Base-by-base conservation (phyloP, 2,113 vertebrate genomes). In the Lepus europaeus region DNA sequence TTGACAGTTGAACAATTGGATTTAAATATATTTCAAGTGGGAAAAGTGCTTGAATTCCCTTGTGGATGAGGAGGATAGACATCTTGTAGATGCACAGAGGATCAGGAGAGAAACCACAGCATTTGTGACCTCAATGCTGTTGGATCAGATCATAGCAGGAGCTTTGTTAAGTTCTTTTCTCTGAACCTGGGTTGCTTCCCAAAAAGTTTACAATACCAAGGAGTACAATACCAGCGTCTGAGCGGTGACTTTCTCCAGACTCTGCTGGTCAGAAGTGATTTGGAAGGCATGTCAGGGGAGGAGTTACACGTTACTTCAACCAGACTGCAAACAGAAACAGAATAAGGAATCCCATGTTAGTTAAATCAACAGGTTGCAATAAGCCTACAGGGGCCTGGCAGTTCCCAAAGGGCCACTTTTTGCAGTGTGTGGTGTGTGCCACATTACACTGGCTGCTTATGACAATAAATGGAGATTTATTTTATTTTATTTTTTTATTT, bases 1-100 rank as follows among this genome's bases (percentile, higher is more conserved):
- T 69, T 70, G 51, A 86, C 39, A 82, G 33, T 70, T 66, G 74
- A 92, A 91, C 63, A 74, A 84, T 86, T 91, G 39, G 9, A 49
- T 76, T 90, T 88, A 78, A 69, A 83, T 68, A 70, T 86, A 85
- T 87, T 92, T 95, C 39, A 96, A n/a, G 36, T 36, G 23, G 20
- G 49, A n/a, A 49, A 81, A 95, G 79, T 12, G 9, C 33, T 89
- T 72, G 80, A 39, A 73, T 95, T 19, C 59, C 22, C 94, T 83
- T 78, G 31, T 74, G 72, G 14, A 63, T 22, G 39, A 72, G 59
- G 12, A 79, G 53, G 84, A 63, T 25, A 89, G 36, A 79, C 0
- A 11, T 63, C 61, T 33, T 78, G 6, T 31, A 10, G 16, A 14
- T 11, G 36, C 45, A 6, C 29, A 39, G 31, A 33, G 53, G 12